Percentiles rank a stretch among this genome's conserved stretches.
These are phyloP conservation scores for Proteles cristata DNA, from an alignment of 2,113 vertebrate genomes.

Conservation along the genomic window DNA sequence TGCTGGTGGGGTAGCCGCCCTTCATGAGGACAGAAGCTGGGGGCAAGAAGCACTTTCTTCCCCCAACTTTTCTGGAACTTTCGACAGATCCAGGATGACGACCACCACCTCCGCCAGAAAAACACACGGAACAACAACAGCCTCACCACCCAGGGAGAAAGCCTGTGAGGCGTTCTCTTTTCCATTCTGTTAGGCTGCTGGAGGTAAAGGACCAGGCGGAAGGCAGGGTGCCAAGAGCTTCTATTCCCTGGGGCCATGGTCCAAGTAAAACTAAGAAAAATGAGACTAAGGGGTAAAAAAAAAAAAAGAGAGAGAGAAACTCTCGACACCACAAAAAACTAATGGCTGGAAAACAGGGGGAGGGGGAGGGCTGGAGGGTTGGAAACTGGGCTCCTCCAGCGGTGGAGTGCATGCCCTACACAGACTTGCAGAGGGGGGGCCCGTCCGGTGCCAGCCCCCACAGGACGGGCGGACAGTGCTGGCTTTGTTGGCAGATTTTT, in stretches of 20 bases:
- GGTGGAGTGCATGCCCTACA: constrained; percentile 62
- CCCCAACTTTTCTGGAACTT: neutral
- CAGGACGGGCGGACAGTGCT: constrained; percentile 75
- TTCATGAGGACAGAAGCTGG: neutral
- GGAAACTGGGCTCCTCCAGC: constrained; percentile 56
- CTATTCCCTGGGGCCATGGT: constrained; percentile 75
- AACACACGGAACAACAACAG: neutral
- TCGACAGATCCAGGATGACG: neutral
- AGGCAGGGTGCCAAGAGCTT: constrained; percentile 76
- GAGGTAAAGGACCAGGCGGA: constrained; percentile 69
- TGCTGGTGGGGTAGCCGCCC: neutral
- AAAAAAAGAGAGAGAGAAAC: neutral
- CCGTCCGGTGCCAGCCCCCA: constrained; percentile 73
- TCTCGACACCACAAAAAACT: constrained; percentile 56
- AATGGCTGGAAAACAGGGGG: constrained; percentile 62
- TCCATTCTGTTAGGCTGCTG: neutral
- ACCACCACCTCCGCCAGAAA: neutral
- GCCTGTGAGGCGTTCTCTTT: neutral
- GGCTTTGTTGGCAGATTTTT: constrained; percentile 79
- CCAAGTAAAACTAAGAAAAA: constrained; percentile 70
- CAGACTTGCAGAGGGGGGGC: constrained; percentile 64
- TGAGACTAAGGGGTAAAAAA: constrained; percentile 13
- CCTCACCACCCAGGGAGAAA: constrained; percentile 51
- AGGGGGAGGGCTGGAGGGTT: constrained; percentile 49
- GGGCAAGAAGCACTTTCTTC: neutral